phyloP scores from a whole-genome alignment of 2,888 invertebrate genomes.

The Aporophyla lueneburgensis region DNA sequence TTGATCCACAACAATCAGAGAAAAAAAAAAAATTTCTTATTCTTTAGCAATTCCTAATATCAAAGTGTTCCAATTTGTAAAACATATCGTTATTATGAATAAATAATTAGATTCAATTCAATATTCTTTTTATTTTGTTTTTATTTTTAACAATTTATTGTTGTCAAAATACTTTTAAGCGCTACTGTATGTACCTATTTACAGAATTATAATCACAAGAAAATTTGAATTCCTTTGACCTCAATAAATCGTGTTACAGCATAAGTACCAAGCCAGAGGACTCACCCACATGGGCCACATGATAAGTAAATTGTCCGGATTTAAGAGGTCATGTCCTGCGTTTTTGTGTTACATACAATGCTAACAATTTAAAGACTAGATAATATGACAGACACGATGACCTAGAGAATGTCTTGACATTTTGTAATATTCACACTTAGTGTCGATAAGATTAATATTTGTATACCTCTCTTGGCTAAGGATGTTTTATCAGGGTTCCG shows the following conservation, averaged over 20 bases:
- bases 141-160: too few species aligned
- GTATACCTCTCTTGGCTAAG: not conserved
- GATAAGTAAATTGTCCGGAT: constrained; percentile 2
- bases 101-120: too few species aligned
- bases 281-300: constrained; percentile 12
- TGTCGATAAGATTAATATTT: constrained; percentile 9
- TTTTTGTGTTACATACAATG: constrained; percentile 25
- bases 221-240: not conserved
- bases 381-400: not conserved
- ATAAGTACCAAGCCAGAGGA: not conserved
- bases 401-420: constrained; percentile 1
- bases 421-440: not conserved
- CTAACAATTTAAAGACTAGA: not conserved
- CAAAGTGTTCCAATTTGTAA: too few species aligned
- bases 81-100: too few species aligned
- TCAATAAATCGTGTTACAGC: not conserved
- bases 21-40: too few species aligned
- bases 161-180: too few species aligned
- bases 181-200: too few species aligned
- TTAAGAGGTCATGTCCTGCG: constrained; percentile 47
- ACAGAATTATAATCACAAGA: too few species aligned
- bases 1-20: too few species aligned
- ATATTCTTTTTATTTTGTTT: too few species aligned
- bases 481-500: not conserved
- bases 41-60: too few species aligned